Evolutionary conservation across 2,797 vertebrate genomes (phyloP), one percentile per base, ranked within the genome.

Genomic region (Eidolon dupreanum): DNA sequence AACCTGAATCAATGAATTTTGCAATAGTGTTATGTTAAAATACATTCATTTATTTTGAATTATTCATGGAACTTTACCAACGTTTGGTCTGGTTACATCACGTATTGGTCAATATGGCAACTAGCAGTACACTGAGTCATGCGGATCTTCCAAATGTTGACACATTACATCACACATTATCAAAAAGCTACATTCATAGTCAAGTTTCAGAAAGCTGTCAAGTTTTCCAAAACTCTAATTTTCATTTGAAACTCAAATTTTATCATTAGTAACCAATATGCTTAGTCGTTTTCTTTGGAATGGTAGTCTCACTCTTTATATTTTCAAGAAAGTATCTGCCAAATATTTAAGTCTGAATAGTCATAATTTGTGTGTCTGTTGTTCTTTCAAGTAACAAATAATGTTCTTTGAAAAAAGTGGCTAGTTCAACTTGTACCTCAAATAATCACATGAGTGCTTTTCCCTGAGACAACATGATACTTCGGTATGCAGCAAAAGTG

Each of bases 211-310:
- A 51, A 83, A 86, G 36, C 24, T 82, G 2, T 78, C 43, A 83
- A 38, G 12, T 65, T 90, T 53, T 63, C 51, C 41, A 33, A 88
- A 95, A 84, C 16, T 68, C 41, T 49, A 82, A 94, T 68, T 78
- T 94, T 81, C 74, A 91, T 49, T 82, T 65, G 43, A 89, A 66
- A n/a, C 22, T 91, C n/a, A 89, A 43, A 73, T 89, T 61, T 46
- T 71, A 91, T 81, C 73, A 36, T 36, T 70, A 75, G 38, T 43
- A 77, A 73, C 70, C 38, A 49, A 66, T 24, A 71, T 4, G 88
- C 89, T 51, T 26, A 74, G n/a, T 46, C 57, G 19, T 31, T 82
- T 90, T 73, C 57, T 33, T 31, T 79, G 12, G 8, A 93, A 33
- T 55, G 33, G 65, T 20, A 65, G 20, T 24, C 31, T 86, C 15